A percentile compares a stretch with the other conserved stretches of the same genome.
These are phyloP conservation scores for Oreochromis niloticus DNA, from an alignment of 2,113 vertebrate genomes.

Conservation along the genomic window DNA sequence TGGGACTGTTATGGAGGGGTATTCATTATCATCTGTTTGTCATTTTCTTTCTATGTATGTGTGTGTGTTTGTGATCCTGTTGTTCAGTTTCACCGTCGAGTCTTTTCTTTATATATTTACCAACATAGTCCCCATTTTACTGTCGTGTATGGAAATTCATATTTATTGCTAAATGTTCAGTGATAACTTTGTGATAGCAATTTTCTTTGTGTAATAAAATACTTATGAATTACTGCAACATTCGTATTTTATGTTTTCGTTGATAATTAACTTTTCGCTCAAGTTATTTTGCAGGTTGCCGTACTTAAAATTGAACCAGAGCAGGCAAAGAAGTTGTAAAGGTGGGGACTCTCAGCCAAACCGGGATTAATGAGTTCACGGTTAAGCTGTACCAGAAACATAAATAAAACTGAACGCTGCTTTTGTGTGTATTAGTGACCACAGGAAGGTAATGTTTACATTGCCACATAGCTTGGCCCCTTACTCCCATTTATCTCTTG, in stretches of 20 bases:
- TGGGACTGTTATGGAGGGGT: constrained; percentile 4
- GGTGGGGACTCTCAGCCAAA: background rate
- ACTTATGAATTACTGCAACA: constrained; percentile 42
- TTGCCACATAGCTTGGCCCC: background rate
- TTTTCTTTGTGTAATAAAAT: constrained; percentile 74
- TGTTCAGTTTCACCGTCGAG: constrained; percentile 4
- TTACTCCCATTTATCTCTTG: background rate
- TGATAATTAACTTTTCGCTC: background rate
- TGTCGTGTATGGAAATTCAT: constrained; percentile 60
- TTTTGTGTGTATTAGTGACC: constrained; percentile 22
- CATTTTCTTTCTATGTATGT: constrained; percentile 24
- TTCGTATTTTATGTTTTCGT: background rate
- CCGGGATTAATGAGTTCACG: background rate
- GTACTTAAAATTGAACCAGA: background rate
- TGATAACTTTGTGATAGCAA: constrained; percentile 74
- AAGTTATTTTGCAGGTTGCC: background rate
- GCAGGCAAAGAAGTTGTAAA: background rate
- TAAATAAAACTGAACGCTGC: constrained; percentile 31
- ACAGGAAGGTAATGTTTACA: constrained; percentile 46
- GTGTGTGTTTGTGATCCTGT: constrained; percentile 38
- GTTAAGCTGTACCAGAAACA: background rate
- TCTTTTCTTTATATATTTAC: constrained; percentile 46
- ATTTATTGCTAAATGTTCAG: constrained; percentile 73
- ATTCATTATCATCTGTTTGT: constrained; percentile 34
- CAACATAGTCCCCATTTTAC: constrained; percentile 54